Evolutionary conservation across 2,113 vertebrate genomes (phyloP), one percentile per base, ranked within the genome.

Genomic region (Atractosteus spatula): DNA sequence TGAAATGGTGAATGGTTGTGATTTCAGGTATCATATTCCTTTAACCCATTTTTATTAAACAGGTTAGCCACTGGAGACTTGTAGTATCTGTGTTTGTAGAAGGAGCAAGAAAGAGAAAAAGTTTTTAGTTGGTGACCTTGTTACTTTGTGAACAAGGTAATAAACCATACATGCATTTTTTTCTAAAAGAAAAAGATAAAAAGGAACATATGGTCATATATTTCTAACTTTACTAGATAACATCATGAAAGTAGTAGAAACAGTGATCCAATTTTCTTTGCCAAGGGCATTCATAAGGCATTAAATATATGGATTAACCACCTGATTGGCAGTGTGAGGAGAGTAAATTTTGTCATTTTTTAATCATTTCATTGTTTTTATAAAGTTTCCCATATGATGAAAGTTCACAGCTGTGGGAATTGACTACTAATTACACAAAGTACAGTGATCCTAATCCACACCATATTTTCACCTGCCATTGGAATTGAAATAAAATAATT

Each of bases 1-100:
- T 90, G 87, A 86, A 89, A 90, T 84, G 88, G 86, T 89, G 87
- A 89, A 88, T 83, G 89, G 89, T 71, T 82, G 80, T 86, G 87
- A 88, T 88, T 78, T 78, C 79, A 81, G 79, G 83, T 86, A 89
- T 90, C 87, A 88, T 78, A 80, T 82, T 78, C 79, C 29, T 2
- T 76, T 84, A 81, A 84, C 87, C 82, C 71, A 78, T 85, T 85
- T 85, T 85, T 86, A 86, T 88, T 85, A 84, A 85, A 86, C 86
- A 87, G 86, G 88, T 89, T 88, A 89, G 86, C 82, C 83, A 69
- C 82, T 79, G 84, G 82, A 86, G 83, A 85, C 83, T 84, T 83
- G 79, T 78, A 81, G 79, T 64, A 81, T 76, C 79, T 13, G 62
- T 77, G 79, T 78, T 83, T 79, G 82, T 82, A 81, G 76, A 80